phyloP scores from a whole-genome alignment of 2,113 vertebrate genomes.

The Cisticola juncidis region DNA sequence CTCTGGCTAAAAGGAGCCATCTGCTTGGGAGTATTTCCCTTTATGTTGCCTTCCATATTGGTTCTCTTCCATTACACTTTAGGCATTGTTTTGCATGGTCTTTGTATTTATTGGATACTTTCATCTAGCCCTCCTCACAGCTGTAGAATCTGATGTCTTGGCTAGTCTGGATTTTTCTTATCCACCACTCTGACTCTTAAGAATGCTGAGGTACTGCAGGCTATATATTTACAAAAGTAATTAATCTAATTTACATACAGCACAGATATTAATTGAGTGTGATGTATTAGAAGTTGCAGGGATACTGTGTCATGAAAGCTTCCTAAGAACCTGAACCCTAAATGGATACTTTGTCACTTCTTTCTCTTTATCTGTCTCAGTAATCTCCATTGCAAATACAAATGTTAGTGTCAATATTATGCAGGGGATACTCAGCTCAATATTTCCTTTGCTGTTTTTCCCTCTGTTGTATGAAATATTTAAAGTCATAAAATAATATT shows the following conservation, averaged over 20 bases:
- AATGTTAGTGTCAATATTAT: background rate
- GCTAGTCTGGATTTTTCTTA: background rate
- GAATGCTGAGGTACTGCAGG: background rate
- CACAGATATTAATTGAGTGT: background rate
- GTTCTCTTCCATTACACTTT: background rate
- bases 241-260: background rate
- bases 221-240: background rate
- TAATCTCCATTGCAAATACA: background rate
- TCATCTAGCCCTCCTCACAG: background rate
- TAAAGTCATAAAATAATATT: background rate
- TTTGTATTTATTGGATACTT: background rate
- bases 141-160: background rate
- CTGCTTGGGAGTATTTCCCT: background rate
- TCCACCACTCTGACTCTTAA: background rate
- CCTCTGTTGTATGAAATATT: background rate
- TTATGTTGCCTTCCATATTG: background rate
- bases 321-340: background rate
- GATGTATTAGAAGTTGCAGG: background rate
- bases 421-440: background rate
- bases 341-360: background rate
- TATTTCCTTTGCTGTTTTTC: background rate
- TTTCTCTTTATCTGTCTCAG: background rate
- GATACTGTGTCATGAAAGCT: background rate
- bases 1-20: background rate
- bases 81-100: background rate